phyloP scores from a whole-genome alignment of 2,888 invertebrate genomes.

The Emmelina monodactyla region DNA sequence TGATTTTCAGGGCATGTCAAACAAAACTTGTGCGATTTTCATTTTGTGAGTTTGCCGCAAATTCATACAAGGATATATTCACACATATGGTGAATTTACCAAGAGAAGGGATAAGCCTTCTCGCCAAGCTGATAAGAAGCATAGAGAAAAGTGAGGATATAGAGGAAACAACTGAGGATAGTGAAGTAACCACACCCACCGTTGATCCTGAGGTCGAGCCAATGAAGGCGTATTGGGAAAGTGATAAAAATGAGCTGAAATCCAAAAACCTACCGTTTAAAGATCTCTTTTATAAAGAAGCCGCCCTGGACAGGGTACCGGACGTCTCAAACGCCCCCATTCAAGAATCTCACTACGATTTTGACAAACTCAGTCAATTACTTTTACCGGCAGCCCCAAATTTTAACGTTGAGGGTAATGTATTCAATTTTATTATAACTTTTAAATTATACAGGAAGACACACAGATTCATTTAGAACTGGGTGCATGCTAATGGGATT shows the following conservation, averaged over 20 bases:
- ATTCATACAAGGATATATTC: conserved; percentile 32
- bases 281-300: conserved; percentile 44
- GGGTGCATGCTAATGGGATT: conserved; percentile 48
- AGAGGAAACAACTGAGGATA: conserved; percentile 24
- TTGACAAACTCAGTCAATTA: conserved; percentile 35
- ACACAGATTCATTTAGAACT: conserved; percentile 54
- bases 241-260: conserved; percentile 35
- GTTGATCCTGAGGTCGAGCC: conserved; percentile 31
- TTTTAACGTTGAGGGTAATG: conserved; percentile 45
- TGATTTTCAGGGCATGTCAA: conserved; percentile 63
- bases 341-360: conserved; percentile 55
- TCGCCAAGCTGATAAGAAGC: conserved; percentile 39
- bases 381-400: conserved; percentile 39
- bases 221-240: conserved; percentile 59
- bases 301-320: conserved; percentile 43
- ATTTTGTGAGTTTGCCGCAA: too few relatives aligned
- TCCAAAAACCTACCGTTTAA: conserved; percentile 41
- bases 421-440: conserved; percentile 26
- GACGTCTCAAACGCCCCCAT: conserved; percentile 43
- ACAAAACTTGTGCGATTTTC: too few relatives aligned
- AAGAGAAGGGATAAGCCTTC: conserved; percentile 54
- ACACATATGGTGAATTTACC: conserved; percentile 56
- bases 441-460: conserved; percentile 35
- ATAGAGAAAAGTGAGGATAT: conserved; percentile 31
- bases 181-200: conserved; percentile 19